These are phyloP conservation scores for Stigmatopora nigra DNA, from an alignment of 2,113 vertebrate genomes.

Conservation along the genomic window DNA sequence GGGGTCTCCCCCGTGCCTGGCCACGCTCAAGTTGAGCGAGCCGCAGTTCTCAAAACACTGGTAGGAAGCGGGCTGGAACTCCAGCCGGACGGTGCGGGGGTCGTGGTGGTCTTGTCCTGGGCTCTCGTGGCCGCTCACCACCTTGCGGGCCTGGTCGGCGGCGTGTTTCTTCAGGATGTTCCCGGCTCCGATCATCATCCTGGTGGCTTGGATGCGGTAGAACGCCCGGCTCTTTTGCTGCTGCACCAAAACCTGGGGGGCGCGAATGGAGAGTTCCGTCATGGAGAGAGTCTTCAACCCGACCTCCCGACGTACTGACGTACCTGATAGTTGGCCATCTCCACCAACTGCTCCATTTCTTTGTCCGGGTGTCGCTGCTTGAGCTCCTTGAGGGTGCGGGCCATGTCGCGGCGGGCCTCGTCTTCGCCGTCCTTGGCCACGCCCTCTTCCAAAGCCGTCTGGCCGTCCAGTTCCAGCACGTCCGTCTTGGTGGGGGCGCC, in stretches of 20 bases:
- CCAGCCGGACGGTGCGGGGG: conserved; percentile 64
- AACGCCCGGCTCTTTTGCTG: conserved; percentile 66
- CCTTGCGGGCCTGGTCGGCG: conserved; percentile 64
- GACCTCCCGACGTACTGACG: not conserved
- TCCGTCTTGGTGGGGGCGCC: conserved; percentile 73
- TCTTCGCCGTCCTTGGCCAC: conserved; percentile 67
- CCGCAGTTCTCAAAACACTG: conserved; percentile 84
- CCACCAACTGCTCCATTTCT: conserved; percentile 80
- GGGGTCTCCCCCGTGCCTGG: conserved; percentile 66
- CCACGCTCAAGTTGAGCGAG: conserved; percentile 71
- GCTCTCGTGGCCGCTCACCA: conserved; percentile 71
- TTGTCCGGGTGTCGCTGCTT: conserved; percentile 77
- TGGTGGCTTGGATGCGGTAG: conserved; percentile 64
- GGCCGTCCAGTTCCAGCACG: conserved; percentile 73
- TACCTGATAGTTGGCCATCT: conserved; percentile 80
- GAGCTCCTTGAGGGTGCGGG: conserved; percentile 74
- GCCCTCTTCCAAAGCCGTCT: conserved; percentile 55
- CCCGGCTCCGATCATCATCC: conserved; percentile 68
- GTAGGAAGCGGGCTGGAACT: conserved; percentile 73
- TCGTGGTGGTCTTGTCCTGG: conserved; percentile 68
- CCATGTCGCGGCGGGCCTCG: conserved; percentile 74
- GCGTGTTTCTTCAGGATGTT: conserved; percentile 68
- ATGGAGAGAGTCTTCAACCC: too few relatives aligned
- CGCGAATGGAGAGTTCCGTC: not conserved
- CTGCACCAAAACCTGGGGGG: conserved; percentile 60